These are phyloP conservation scores for Caenorhabditis macrosperma DNA, from an alignment of 2,888 invertebrate genomes.

Conservation along the genomic window DNA sequence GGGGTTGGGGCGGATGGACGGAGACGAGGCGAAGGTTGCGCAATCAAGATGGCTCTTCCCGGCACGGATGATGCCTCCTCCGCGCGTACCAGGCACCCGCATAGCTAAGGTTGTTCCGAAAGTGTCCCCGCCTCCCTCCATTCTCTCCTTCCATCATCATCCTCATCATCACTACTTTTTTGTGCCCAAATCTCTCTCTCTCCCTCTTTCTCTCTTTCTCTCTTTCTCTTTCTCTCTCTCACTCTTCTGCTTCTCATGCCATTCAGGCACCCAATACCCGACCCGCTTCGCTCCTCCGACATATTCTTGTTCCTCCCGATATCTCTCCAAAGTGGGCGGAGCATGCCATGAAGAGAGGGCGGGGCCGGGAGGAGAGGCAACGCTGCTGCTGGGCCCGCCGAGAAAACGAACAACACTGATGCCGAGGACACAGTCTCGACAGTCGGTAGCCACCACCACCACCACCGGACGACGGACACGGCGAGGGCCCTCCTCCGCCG, in stretches of 20 bases:
- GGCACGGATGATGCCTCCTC: slow-evolving; percentile 44
- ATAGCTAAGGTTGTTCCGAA: slow-evolving; percentile 36
- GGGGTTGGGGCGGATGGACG: slow-evolving; percentile 7
- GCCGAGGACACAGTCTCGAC: slow-evolving; percentile 38
- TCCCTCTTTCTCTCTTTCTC: not conserved
- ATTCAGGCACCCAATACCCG: not conserved
- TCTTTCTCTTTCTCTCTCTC: not conserved
- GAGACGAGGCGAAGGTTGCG: slow-evolving; percentile 28
- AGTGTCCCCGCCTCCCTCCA: slow-evolving; percentile 5
- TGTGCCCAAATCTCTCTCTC: no score
- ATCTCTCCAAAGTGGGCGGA: slow-evolving; percentile 43
- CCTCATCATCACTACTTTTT: slow-evolving; percentile 28
- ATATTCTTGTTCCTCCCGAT: slow-evolving; percentile 42
- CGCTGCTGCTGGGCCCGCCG: no score
- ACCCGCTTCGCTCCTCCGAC: slow-evolving; percentile 2
- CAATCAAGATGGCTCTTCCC: slow-evolving; percentile 53
- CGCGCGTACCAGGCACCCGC: slow-evolving; percentile 50
- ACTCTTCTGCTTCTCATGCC: slow-evolving; percentile 13
- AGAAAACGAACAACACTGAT: slow-evolving; percentile 42
- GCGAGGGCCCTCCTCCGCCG: no score
- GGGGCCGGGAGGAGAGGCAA: slow-evolving; percentile 44
- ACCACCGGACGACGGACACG: not conserved
- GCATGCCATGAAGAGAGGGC: slow-evolving; percentile 44
- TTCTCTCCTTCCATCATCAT: no score
- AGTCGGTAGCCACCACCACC: slow-evolving; percentile 18